Evolutionary conservation across 2,888 invertebrate genomes (phyloP).

Genomic region (Drosophila pseudotalamancana): DNA sequence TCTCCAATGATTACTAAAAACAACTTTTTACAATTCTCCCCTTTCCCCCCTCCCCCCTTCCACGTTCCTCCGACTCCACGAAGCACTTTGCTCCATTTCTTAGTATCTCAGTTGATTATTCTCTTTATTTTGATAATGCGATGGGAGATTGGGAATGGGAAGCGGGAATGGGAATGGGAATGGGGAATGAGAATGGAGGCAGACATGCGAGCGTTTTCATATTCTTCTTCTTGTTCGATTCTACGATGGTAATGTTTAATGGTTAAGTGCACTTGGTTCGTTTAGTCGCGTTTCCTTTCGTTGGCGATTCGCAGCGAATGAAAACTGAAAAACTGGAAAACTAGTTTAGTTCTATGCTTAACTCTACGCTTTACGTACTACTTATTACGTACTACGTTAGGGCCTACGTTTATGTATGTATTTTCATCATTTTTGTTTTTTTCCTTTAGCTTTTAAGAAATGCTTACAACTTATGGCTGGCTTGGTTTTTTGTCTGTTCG

Average conservation of each 20-base stretch:
- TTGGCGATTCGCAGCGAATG: conserved; percentile 18
- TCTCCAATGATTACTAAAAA: conserved; percentile 64
- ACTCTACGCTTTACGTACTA: conserved; percentile 30
- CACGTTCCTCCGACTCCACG: conserved; percentile 1
- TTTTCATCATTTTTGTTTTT: neutral
- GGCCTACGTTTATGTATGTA: conserved; percentile 7
- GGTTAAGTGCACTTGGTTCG: conserved; percentile 65
- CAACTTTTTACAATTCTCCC: conserved; percentile 68
- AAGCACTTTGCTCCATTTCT: conserved; percentile 8
- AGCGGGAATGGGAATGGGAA: conserved; percentile 1
- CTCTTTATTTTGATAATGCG: conserved; percentile 37
- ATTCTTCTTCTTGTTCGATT: conserved; percentile 15
- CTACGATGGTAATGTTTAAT: conserved; percentile 50
- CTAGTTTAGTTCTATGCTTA: conserved; percentile 54
- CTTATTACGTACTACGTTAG: conserved; percentile 37
- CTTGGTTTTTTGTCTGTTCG: conserved; percentile 45
- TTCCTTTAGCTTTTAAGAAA: conserved; percentile 56
- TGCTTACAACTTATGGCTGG: conserved; percentile 82
- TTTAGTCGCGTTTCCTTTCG: conserved; percentile 44
- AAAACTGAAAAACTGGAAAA: too few species aligned
- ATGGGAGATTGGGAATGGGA: conserved; percentile 15
- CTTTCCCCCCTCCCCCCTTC: neutral
- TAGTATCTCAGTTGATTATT: conserved; percentile 33
- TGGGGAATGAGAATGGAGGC: conserved; percentile 37
- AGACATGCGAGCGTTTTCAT: conserved; percentile 46